Conservation (phyloP, 2,888 invertebrate genomes). For the Netelia fuscicornis region DNA sequence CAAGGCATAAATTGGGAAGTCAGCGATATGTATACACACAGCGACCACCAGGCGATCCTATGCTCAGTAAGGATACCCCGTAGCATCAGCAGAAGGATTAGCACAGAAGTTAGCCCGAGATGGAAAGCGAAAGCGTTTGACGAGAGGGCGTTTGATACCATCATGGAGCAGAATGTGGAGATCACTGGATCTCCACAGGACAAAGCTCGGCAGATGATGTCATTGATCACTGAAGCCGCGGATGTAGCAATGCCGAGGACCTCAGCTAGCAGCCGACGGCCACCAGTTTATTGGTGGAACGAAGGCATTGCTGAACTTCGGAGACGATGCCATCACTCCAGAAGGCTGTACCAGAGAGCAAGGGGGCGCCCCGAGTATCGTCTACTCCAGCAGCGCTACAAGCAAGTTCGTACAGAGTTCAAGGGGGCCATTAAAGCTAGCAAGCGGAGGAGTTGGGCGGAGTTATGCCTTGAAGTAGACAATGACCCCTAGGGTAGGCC, state of each 20-base stretch:
- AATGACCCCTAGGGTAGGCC: conserved; percentile 58
- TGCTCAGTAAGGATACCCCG: conserved; percentile 6
- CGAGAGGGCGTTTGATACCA: background rate
- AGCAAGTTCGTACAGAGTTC: conserved; percentile 33
- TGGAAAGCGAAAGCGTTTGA: conserved; percentile 11
- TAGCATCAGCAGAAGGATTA: no score
- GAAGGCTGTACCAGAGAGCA: conserved; percentile 48
- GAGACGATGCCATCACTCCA: conserved; percentile 31
- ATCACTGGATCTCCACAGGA: conserved; percentile 26
- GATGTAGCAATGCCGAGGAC: conserved; percentile 56
- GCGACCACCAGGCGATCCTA: conserved; percentile 64
- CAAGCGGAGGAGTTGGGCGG: conserved; percentile 20
- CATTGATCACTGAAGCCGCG: conserved; percentile 24
- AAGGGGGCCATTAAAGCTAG: conserved; percentile 45
- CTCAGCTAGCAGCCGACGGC: background rate
- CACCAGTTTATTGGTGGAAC: conserved; percentile 61
- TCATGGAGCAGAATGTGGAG: background rate
- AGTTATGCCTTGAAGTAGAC: conserved; percentile 48
- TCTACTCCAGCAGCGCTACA: conserved; percentile 37
- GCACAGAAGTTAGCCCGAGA: no score
- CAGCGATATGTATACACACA: conserved; percentile 60
- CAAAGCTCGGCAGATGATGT: conserved; percentile 43
- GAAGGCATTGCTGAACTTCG: conserved; percentile 47
- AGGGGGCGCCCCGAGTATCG: conserved; percentile 21
- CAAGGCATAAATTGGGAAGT: conserved; percentile 55